Evolutionary conservation across 2,888 invertebrate genomes (phyloP).

Genomic region (Spatulosminthurus flaviceps): DNA sequence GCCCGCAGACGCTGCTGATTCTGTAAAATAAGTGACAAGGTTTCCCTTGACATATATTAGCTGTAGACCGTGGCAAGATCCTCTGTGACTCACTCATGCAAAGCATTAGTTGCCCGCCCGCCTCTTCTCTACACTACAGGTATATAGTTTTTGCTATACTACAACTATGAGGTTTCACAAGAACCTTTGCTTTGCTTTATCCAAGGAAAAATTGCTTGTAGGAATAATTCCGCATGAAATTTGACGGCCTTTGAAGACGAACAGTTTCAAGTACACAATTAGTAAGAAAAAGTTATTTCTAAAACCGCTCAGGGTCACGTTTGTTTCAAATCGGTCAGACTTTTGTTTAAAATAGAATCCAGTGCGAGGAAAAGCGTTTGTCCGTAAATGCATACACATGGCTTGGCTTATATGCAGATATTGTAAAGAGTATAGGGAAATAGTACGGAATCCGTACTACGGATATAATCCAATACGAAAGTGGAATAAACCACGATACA

Average conservation of each 20-base stretch:
- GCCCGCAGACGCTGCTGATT: not conserved
- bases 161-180: no score
- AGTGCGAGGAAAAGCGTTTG: not conserved
- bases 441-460: no score
- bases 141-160: no score
- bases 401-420: no score
- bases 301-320: not conserved
- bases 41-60: conserved; percentile 13
- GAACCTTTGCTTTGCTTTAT: no score
- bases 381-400: no score
- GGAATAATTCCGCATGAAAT: not conserved
- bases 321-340: not conserved
- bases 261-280: not conserved
- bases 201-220: not conserved
- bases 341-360: conserved; percentile 4
- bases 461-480: no score
- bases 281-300: not conserved
- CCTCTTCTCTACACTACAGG: no score
- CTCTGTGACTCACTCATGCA: conserved; percentile 18
- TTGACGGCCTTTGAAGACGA: not conserved
- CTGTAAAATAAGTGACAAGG: conserved; percentile 10
- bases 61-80: not conserved
- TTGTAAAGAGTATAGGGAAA: no score
- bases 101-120: not conserved
- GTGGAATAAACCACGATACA: no score